Evolutionary conservation across 1,140 invertebrate species (phyloP).

Genomic region (Aphelenchoides fujianensis): DNA sequence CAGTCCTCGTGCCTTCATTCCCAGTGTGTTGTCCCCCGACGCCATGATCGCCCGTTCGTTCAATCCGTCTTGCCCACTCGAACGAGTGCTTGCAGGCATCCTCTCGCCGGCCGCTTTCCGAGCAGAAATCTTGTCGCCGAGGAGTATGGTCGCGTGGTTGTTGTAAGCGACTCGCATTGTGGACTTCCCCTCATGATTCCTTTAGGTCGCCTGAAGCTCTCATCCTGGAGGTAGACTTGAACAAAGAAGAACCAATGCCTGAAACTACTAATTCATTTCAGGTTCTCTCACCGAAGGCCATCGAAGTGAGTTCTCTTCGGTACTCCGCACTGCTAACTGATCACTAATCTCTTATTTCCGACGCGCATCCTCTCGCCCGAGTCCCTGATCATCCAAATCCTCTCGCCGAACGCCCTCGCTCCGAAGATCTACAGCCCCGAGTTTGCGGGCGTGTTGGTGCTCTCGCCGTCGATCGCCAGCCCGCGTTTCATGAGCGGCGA

Average conservation of each 20-base stretch:
- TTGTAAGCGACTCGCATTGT: too few species aligned
- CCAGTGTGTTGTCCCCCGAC: constrained; percentile 9
- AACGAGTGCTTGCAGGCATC: constrained; percentile 17
- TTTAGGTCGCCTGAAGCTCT: too few species aligned
- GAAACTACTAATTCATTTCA: constrained; percentile 10
- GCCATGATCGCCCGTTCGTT: too few species aligned
- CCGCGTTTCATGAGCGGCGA: constrained; percentile 24
- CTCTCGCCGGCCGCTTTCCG: constrained; percentile 24
- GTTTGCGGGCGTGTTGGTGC: background rate
- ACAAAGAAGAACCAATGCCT: constrained; percentile 20
- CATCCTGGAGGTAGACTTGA: too few species aligned
- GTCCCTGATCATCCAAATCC: constrained; percentile 18
- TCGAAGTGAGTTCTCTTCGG: too few species aligned
- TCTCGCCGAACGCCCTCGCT: background rate
- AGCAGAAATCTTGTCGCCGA: constrained; percentile 21
- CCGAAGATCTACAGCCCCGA: constrained; percentile 22
- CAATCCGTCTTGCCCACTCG: too few species aligned
- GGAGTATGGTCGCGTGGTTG: constrained; percentile 10
- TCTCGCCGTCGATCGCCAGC: too few species aligned
- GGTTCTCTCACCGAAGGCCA: constrained; percentile 23
- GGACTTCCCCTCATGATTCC: too few species aligned
- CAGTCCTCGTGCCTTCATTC: constrained; percentile 22
- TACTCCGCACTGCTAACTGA: background rate
- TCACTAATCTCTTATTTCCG: background rate
- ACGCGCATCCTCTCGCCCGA: constrained; percentile 25